A percentile compares a stretch with the other conserved stretches of the same genome.
Evolutionary conservation across 2,888 invertebrate species (phyloP).

Genomic region (Notodonta dromedarius): DNA sequence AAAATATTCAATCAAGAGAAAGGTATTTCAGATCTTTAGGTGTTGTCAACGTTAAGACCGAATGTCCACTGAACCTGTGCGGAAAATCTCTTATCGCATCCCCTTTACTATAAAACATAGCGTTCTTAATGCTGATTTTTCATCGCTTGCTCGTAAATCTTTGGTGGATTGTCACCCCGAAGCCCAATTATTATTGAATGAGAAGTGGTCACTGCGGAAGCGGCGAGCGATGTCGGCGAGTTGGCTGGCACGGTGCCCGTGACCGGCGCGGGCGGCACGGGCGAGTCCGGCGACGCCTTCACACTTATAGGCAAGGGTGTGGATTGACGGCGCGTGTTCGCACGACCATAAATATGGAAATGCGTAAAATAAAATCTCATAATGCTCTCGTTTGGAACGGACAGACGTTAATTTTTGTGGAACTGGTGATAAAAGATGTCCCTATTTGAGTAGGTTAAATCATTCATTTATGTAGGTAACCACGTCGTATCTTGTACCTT

Average conservation of each 20-base stretch:
- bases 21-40: background rate
- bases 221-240: conserved; percentile 48
- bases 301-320: conserved; percentile 46
- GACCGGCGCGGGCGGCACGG: conserved; percentile 53
- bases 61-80: background rate
- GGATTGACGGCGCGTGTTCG: conserved; percentile 39
- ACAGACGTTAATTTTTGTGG: conserved; percentile 19
- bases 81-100: background rate
- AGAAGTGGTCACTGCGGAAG: conserved; percentile 54
- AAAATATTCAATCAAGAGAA: background rate
- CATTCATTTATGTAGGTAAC: too few relatives aligned
- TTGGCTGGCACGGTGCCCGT: conserved; percentile 73
- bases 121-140: background rate
- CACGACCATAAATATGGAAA: conserved; percentile 40
- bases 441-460: too few relatives aligned
- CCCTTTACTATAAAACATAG: background rate
- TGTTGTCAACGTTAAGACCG: background rate
- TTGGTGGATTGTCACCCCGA: background rate
- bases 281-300: conserved; percentile 38
- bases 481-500: too few relatives aligned
- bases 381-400: conserved; percentile 22
- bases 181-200: conserved; percentile 21
- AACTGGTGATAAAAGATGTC: background rate
- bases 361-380: conserved; percentile 31
- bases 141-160: background rate